Conservation (phyloP, 92 coral and sea anemone genomes). For the Phymanthus crucifer region DNA sequence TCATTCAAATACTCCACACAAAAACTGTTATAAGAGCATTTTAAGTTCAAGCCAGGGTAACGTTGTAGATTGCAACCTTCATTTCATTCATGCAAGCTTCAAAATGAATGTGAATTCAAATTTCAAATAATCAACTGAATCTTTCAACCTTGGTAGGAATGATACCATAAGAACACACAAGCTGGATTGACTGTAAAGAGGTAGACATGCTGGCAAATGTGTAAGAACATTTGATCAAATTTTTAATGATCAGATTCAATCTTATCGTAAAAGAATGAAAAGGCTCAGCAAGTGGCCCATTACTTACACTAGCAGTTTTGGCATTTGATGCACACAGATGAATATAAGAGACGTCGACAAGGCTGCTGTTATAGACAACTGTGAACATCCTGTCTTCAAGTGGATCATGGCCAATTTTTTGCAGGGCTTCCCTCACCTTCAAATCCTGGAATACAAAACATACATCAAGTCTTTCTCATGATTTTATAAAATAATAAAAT, state of each 20-base stretch:
- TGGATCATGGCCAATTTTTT: constrained; percentile 62
- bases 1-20: too few relatives aligned
- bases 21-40: too few relatives aligned
- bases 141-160: too few relatives aligned
- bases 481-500: neutral
- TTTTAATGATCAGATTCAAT: neutral
- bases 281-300: neutral
- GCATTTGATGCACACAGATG: constrained; percentile 74
- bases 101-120: too few relatives aligned
- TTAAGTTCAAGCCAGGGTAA: too few relatives aligned
- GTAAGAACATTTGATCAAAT: neutral
- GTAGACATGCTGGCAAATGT: neutral
- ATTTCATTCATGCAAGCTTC: too few relatives aligned
- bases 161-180: too few relatives aligned
- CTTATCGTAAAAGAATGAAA: neutral
- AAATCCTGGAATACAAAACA: constrained; percentile 61
- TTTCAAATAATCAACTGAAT: too few relatives aligned
- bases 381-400: constrained; percentile 80
- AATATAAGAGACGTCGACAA: constrained; percentile 71
- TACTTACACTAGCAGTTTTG: constrained; percentile 71
- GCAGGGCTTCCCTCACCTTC: constrained; percentile 72
- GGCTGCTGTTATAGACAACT: constrained; percentile 70
- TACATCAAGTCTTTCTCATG: neutral
- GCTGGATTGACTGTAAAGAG: neutral
- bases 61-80: too few relatives aligned